Percentiles rank a stretch among this genome's conserved stretches.
These are phyloP conservation scores for Pluvialis apricaria DNA, from an alignment of 2,113 vertebrate species.

Conservation along the genomic window DNA sequence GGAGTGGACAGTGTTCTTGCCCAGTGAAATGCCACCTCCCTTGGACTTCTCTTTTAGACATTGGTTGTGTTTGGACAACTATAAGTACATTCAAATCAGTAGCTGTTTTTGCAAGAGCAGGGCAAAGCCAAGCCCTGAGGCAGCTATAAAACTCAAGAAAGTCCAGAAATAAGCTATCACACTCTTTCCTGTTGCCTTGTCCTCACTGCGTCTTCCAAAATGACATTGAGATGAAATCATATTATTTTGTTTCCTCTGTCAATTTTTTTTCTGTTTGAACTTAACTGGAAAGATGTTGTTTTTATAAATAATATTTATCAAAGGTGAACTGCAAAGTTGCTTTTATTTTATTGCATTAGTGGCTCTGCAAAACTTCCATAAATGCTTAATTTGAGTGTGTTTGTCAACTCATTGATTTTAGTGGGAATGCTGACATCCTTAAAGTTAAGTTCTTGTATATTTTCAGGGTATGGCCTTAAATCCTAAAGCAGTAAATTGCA, in stretches of 20 bases:
- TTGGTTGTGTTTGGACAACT: constrained; percentile 56
- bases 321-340: constrained; percentile 72
- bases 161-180: constrained; percentile 58
- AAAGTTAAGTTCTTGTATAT: neutral
- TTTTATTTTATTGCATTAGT: neutral
- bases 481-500: constrained; percentile 23
- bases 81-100: constrained; percentile 43
- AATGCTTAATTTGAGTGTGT: neutral
- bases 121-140: constrained; percentile 54
- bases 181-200: constrained; percentile 2
- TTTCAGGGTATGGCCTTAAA: neutral
- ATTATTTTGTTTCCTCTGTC: constrained; percentile 23
- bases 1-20: constrained; percentile 65
- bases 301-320: constrained; percentile 70
- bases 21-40: constrained; percentile 55
- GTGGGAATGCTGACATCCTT: neutral
- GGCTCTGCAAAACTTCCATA: constrained; percentile 1
- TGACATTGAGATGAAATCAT: constrained; percentile 34
- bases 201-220: constrained; percentile 40
- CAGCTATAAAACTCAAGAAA: constrained; percentile 69
- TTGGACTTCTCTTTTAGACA: constrained; percentile 65
- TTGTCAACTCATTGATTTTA: neutral
- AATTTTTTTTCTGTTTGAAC: constrained; percentile 31
- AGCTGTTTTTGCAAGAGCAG: constrained; percentile 61
- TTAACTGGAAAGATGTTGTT: constrained; percentile 63